Evolutionary conservation across 2,113 vertebrate species (phyloP).

Genomic region (Oncorhynchus tshawytscha): DNA sequence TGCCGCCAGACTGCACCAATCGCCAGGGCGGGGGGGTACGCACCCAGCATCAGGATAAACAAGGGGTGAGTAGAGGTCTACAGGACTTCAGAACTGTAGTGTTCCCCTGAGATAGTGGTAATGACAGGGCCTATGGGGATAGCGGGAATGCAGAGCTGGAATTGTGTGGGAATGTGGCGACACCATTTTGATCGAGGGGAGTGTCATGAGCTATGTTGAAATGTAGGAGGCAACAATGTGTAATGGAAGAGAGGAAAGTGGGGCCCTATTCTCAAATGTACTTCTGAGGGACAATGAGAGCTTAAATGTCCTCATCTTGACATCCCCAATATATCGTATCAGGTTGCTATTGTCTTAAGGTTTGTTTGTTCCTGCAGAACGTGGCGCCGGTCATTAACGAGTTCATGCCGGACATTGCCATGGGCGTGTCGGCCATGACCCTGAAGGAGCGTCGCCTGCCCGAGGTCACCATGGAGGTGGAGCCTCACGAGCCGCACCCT

Average conservation of each 20-base stretch:
- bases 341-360: no score
- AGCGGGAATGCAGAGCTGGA: no score
- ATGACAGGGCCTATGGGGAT: no score
- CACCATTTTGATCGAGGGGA: no score
- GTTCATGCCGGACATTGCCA: constrained; percentile 88
- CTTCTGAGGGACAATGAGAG: no score
- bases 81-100: background rate
- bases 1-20: constrained; percentile 80
- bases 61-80: constrained; percentile 68
- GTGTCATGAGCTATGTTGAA: no score
- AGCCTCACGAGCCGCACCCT: constrained; percentile 69
- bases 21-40: constrained; percentile 65
- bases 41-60: constrained; percentile 72
- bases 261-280: background rate
- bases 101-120: background rate
- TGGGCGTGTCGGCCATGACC: constrained; percentile 85
- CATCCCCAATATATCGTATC: no score
- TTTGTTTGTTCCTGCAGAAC: constrained; percentile 63
- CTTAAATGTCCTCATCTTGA: no score
- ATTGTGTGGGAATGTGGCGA: no score
- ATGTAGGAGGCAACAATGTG: no score
- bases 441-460: constrained; percentile 83
- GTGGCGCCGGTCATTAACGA: constrained; percentile 85
- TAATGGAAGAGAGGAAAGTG: no score
- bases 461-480: constrained; percentile 80